These are phyloP conservation scores for Sphaeridia pumilis DNA, from an alignment of 2,888 invertebrate genomes.

Conservation along the genomic window DNA sequence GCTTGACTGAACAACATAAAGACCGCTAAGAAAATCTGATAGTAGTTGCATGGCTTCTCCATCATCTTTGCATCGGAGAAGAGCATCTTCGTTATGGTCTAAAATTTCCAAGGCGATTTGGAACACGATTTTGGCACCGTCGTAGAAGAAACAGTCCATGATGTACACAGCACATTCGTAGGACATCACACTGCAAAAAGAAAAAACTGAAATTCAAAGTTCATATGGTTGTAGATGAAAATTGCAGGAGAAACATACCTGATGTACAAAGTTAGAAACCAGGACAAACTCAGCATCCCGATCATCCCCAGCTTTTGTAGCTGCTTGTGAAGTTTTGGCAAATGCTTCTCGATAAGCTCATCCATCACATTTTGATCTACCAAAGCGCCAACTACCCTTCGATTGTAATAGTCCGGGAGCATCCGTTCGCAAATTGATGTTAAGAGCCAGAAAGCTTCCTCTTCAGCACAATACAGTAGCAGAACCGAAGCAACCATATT, in stretches of 20 bases:
- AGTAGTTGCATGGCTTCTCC: conserved; percentile 92
- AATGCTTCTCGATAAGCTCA: conserved; percentile 70
- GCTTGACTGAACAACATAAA: conserved; percentile 43
- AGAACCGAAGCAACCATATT: conserved; percentile 96
- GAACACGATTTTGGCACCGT: conserved; percentile 95
- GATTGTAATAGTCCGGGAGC: conserved; percentile 92
- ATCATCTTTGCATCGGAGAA: conserved; percentile 77
- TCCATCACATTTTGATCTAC: conserved; percentile 92
- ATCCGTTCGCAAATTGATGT: conserved; percentile 90
- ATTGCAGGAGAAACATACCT: no score
- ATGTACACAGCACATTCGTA: conserved; percentile 95
- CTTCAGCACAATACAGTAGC: conserved; percentile 86
- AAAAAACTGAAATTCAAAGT: no score
- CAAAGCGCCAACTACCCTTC: conserved; percentile 76
- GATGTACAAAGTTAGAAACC: conserved; percentile 95
- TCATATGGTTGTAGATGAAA: no score
- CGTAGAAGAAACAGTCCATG: conserved; percentile 96
- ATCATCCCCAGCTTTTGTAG: conserved; percentile 78
- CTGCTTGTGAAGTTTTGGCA: conserved; percentile 79
- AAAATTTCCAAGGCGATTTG: conserved; percentile 87
- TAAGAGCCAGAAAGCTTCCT: conserved; percentile 95
- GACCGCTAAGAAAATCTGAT: conserved; percentile 69
- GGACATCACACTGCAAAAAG: conserved; percentile 70
- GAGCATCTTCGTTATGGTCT: conserved; percentile 72
- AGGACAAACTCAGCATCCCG: conserved; percentile 91